Percentiles rank a stretch among this genome's conserved stretches.
These are phyloP conservation scores for Lochmaea crataegi DNA, from an alignment of 2,888 invertebrate species.

Conservation along the genomic window DNA sequence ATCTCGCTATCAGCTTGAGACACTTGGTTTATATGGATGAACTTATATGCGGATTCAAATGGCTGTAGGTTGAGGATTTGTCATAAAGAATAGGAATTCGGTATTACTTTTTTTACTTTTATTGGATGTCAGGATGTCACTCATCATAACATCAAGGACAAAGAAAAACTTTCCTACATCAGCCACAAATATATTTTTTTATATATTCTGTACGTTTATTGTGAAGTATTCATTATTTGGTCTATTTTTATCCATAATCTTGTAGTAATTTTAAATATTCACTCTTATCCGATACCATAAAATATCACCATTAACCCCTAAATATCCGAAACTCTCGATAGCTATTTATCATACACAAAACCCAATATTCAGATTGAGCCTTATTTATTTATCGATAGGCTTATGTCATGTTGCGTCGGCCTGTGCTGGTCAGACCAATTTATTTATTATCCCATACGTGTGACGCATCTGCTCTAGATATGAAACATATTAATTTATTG, in stretches of 20 bases:
- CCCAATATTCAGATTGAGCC: conserved; percentile 20
- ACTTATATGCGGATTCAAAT: not conserved
- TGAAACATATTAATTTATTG: conserved; percentile 40
- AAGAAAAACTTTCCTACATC: too few relatives aligned
- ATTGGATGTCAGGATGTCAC: not conserved
- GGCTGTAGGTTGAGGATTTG: not conserved
- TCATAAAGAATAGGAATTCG: not conserved
- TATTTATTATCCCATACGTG: conserved; percentile 23
- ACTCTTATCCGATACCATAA: too few relatives aligned
- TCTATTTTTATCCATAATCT: too few relatives aligned
- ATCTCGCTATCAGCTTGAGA: conserved; percentile 20
- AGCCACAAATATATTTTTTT: too few relatives aligned
- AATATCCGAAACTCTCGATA: not conserved
- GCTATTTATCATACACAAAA: not conserved
- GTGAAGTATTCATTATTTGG: too few relatives aligned
- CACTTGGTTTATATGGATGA: conserved; percentile 30
- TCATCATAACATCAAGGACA: conserved; percentile 36
- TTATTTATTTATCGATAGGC: conserved; percentile 21
- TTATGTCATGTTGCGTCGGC: conserved; percentile 8
- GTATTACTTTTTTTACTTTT: not conserved
- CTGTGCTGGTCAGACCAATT: conserved; percentile 7
- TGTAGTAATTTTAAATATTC: too few relatives aligned
- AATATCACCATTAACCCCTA: not conserved
- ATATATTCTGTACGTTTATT: too few relatives aligned
- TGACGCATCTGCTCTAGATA: conserved; percentile 31